phyloP scores from a whole-genome alignment of 2,113 vertebrate genomes.

The Eudyptes chrysolophus region DNA sequence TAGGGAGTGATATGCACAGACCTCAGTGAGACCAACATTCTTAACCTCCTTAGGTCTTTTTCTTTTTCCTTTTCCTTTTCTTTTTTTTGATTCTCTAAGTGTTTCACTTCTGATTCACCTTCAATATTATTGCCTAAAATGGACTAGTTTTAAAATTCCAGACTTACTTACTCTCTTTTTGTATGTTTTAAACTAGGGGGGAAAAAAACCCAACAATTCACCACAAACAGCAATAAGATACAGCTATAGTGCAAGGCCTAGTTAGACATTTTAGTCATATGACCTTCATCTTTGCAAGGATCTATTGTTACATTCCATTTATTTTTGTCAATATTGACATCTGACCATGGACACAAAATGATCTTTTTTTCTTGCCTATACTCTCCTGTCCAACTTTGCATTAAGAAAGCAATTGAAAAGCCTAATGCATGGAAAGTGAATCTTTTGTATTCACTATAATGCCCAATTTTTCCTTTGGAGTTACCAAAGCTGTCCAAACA shows the following conservation, averaged over 20 bases:
- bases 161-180: not conserved
- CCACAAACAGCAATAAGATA: not conserved
- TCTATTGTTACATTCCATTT: slow-evolving; percentile 69
- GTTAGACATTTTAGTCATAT: slow-evolving; percentile 44
- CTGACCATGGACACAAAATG: slow-evolving; percentile 71
- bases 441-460: slow-evolving; percentile 76
- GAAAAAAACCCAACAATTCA: not conserved
- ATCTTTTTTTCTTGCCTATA: slow-evolving; percentile 49
- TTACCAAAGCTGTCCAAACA: slow-evolving; percentile 79
- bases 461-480: slow-evolving; percentile 75
- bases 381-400: slow-evolving; percentile 61
- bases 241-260: not conserved
- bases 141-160: not conserved
- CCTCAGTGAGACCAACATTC: not conserved
- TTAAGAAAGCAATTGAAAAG: slow-evolving; percentile 76
- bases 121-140: not conserved
- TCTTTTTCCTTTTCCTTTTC: not conserved
- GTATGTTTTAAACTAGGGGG: not conserved
- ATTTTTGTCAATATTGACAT: slow-evolving; percentile 77
- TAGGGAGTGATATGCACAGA: not conserved
- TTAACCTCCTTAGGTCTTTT: not conserved
- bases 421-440: slow-evolving; percentile 77
- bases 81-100: not conserved
- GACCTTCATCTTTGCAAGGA: slow-evolving; percentile 59
- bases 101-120: not conserved